These are phyloP conservation scores for Eilema griseolum DNA, from an alignment of 2,888 invertebrate genomes.

Conservation along the genomic window DNA sequence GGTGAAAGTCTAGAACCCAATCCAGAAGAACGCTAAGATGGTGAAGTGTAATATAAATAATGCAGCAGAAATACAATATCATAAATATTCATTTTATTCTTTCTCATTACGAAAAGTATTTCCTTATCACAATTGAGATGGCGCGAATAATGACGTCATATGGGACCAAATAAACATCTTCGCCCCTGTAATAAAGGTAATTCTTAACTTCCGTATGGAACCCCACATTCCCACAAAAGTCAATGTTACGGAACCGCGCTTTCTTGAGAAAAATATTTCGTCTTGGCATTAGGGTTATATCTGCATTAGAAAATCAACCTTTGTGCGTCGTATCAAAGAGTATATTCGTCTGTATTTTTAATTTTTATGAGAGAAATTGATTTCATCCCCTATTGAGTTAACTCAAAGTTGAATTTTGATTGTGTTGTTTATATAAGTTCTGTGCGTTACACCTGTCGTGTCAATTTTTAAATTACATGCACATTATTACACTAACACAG, in stretches of 20 bases:
- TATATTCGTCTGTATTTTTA: background rate
- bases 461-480: conserved; percentile 40
- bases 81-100: background rate
- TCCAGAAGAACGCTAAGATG: too few relatives aligned
- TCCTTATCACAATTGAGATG: conserved; percentile 14
- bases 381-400: accelerated
- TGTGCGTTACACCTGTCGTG: conserved; percentile 37
- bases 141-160: conserved; percentile 20
- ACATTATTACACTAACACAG: conserved; percentile 24
- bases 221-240: conserved; percentile 67
- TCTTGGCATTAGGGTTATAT: conserved; percentile 8
- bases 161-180: conserved; percentile 30
- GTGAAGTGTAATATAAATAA: too few relatives aligned
- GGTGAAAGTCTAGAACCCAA: too few relatives aligned
- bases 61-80: background rate
- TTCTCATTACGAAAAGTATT: background rate
- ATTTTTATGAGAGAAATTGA: background rate
- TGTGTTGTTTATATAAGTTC: background rate
- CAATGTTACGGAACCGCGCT: conserved; percentile 62
- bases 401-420: background rate
- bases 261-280: conserved; percentile 43
- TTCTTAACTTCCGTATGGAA: conserved; percentile 59
- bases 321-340: background rate
- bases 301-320: conserved; percentile 14
- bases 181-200: conserved; percentile 48